Evolutionary conservation across 2,113 vertebrate genomes (phyloP).

Genomic region (Coturnix japonica): DNA sequence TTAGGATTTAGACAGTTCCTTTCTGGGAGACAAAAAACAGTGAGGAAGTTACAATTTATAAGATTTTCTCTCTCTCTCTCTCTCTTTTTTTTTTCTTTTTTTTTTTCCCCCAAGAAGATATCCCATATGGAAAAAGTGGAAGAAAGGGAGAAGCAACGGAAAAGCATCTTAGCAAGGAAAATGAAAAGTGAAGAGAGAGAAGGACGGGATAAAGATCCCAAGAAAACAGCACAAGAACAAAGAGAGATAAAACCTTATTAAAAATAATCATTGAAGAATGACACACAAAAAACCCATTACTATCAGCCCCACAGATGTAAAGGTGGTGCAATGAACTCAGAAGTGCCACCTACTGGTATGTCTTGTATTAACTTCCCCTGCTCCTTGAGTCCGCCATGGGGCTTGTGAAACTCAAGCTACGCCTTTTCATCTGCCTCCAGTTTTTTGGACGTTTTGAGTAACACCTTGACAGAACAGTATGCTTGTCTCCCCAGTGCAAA

Average conservation of each 20-base stretch:
- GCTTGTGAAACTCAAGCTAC: not conserved
- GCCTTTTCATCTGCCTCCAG: not conserved
- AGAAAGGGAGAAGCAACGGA: not conserved
- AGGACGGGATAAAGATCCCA: not conserved
- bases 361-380: not conserved
- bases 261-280: not conserved
- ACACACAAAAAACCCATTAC: not conserved
- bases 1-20: not conserved
- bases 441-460: not conserved
- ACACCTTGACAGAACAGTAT: not conserved
- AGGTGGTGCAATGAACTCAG: not conserved
- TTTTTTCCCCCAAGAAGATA: not conserved
- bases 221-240: not conserved
- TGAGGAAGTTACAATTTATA: not conserved
- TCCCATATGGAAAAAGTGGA: not conserved
- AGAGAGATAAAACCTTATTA: not conserved
- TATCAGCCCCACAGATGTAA: not conserved
- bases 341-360: constrained; percentile 58
- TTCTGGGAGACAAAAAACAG: not conserved
- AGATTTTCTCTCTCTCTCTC: not conserved
- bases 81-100: not conserved
- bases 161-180: not conserved
- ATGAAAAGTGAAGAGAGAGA: not conserved
- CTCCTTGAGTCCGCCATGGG: not conserved
- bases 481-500: not conserved